A percentile compares a stretch with the other conserved stretches of the same genome.
Conservation (phyloP, 2,113 vertebrate genomes). For the Chaetorhynchus papuensis region DNA sequence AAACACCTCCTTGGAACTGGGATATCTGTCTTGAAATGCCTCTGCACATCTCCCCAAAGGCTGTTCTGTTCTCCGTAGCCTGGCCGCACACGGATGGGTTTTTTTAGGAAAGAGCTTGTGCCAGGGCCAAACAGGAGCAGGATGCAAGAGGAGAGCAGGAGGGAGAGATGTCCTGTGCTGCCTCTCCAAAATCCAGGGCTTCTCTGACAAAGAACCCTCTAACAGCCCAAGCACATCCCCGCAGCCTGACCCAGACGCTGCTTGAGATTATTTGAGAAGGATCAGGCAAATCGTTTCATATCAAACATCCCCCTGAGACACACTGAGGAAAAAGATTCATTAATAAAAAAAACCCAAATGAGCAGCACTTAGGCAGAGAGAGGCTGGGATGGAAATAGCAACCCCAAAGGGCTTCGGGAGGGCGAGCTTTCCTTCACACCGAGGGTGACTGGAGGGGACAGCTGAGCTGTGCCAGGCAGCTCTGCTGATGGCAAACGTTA, state of each 20-base stretch:
- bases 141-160: background rate
- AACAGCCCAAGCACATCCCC: background rate
- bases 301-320: background rate
- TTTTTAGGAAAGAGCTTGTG: background rate
- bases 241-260: background rate
- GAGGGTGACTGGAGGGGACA: background rate
- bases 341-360: background rate
- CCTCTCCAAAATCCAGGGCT: background rate
- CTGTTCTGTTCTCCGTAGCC: background rate
- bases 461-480: background rate
- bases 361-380: background rate
- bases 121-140: background rate
- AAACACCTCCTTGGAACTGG: background rate
- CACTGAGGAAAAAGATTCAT: background rate
- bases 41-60: background rate
- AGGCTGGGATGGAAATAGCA: background rate
- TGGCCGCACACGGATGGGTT: background rate
- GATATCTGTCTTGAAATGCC: background rate
- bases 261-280: background rate
- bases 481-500: background rate
- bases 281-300: background rate
- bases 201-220: background rate
- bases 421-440: background rate
- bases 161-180: background rate
- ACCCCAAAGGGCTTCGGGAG: background rate